Evolutionary conservation across 2,797 vertebrate species (phyloP).

Genomic region (Peromyscus nudipes): DNA sequence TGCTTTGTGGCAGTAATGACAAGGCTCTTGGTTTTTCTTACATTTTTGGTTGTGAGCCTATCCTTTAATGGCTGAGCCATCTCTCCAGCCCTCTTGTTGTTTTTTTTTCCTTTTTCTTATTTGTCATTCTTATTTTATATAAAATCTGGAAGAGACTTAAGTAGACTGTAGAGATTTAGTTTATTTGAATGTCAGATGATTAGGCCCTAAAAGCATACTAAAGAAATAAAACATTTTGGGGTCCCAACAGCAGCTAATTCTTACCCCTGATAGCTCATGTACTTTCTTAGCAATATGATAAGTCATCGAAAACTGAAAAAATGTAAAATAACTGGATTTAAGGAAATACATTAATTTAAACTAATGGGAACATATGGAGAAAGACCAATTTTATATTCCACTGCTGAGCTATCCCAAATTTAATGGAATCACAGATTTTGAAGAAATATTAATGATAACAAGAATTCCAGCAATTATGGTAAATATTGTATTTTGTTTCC

Average conservation of each 20-base stretch:
- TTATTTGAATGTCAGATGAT: background rate
- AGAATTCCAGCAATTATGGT: background rate
- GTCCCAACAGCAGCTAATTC: background rate
- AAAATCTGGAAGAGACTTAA: background rate
- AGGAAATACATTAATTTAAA: slow-evolving; percentile 15
- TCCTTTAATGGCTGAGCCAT: background rate
- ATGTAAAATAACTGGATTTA: background rate
- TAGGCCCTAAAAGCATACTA: background rate
- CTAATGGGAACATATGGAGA: background rate
- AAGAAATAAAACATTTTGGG: slow-evolving; percentile 25
- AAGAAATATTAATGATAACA: background rate
- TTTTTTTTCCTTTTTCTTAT: background rate
- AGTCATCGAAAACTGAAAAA: slow-evolving; percentile 2
- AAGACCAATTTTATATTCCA: slow-evolving; percentile 4
- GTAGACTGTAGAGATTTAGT: background rate
- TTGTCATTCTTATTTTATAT: background rate
- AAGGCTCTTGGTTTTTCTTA: background rate
- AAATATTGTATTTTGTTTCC: slow-evolving; percentile 2
- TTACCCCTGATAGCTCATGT: background rate
- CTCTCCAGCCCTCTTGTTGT: background rate
- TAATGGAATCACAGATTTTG: slow-evolving; percentile 24
- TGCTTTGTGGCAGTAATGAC: background rate
- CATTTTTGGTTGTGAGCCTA: background rate
- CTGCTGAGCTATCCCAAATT: background rate
- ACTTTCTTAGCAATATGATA: background rate